phyloP scores from a whole-genome alignment of 2,113 vertebrate species.

The Cololabis saira region DNA sequence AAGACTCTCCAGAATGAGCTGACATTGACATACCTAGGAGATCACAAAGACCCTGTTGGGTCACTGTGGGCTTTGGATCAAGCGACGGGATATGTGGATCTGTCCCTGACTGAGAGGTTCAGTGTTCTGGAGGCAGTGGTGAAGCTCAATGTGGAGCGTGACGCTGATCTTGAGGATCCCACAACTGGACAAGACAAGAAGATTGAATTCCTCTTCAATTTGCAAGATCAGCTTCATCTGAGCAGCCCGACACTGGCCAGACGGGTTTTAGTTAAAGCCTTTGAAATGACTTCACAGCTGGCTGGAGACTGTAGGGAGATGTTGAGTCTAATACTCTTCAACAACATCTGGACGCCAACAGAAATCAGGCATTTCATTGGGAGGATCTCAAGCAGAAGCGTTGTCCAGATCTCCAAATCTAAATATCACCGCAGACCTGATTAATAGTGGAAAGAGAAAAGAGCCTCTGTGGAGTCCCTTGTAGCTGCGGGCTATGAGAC shows the following conservation, averaged over 20 bases:
- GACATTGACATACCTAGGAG: no score
- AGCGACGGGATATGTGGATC: no score
- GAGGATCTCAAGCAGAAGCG: not conserved
- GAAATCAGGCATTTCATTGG: not conserved
- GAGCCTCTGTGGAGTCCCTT: no score
- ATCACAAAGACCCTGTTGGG: no score
- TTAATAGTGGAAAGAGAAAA: fast-evolving
- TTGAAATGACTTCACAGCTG: slow-evolving; percentile 3
- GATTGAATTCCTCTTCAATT: slow-evolving; percentile 20
- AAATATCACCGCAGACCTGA: not conserved
- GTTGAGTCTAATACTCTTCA: no score
- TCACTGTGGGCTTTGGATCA: no score
- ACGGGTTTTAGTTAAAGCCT: not conserved
- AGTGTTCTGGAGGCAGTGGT: slow-evolving; percentile 14
- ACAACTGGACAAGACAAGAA: slow-evolving; percentile 11
- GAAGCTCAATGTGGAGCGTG: not conserved
- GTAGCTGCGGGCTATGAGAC: no score
- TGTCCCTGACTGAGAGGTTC: slow-evolving; percentile 9
- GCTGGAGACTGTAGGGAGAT: no score
- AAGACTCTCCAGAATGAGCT: no score
- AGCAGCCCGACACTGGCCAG: slow-evolving; percentile 3
- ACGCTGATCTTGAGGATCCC: not conserved
- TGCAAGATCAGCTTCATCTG: slow-evolving; percentile 19
- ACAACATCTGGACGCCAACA: slow-evolving; percentile 19
- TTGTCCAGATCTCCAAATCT: not conserved